Conservation (phyloP, 2,888 invertebrate species). For the Ichneumon xanthorius region DNA sequence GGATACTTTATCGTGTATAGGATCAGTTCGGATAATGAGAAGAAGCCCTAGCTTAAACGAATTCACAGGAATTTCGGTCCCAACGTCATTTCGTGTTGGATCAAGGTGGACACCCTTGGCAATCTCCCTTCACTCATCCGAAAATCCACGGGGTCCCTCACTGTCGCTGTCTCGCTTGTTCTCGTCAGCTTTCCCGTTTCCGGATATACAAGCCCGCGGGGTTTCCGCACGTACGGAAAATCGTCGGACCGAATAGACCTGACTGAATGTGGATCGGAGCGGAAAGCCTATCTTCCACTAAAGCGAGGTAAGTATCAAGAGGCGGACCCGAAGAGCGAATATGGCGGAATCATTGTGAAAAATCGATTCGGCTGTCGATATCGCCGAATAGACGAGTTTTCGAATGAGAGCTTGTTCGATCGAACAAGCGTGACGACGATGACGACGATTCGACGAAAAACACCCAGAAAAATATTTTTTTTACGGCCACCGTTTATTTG, state of each 20-base stretch:
- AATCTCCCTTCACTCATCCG: constrained; percentile 46
- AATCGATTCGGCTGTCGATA: neutral
- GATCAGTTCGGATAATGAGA: constrained; percentile 41
- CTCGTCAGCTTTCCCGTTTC: constrained; percentile 15
- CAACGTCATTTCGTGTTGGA: constrained; percentile 34
- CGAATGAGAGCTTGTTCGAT: neutral
- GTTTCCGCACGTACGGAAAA: constrained; percentile 22
- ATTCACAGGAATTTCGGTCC: constrained; percentile 37
- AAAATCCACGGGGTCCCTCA: constrained; percentile 19
- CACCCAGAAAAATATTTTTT: no score
- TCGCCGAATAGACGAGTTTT: neutral
- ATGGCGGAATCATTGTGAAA: neutral
- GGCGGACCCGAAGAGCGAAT: neutral
- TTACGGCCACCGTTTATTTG: no score
- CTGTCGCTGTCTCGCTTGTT: constrained; percentile 21
- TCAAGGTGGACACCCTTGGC: constrained; percentile 36
- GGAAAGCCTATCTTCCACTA: constrained; percentile 9
- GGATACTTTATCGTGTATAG: neutral
- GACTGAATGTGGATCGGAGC: constrained; percentile 5
- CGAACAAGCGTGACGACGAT: neutral
- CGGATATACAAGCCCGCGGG: neutral
- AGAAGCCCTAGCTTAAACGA: constrained; percentile 29
- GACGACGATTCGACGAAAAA: neutral
- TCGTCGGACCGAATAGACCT: neutral
- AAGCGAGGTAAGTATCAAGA: neutral